Percentiles rank a stretch among this genome's conserved stretches.
Evolutionary conservation across 2,797 vertebrate species (phyloP).

Genomic region (Enteromius fasciolatus): DNA sequence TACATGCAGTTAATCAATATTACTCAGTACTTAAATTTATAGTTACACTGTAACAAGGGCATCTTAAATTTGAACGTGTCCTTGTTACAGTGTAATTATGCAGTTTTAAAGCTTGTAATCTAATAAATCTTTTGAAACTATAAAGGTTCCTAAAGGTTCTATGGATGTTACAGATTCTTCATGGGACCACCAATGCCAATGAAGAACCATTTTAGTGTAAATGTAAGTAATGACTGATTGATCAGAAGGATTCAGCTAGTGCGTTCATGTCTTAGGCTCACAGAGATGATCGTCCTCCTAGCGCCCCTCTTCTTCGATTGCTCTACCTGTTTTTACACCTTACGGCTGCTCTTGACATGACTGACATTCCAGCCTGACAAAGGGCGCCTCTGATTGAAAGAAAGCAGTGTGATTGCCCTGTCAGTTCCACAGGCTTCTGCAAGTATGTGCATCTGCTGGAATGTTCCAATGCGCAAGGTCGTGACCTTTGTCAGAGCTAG

Average conservation of each 20-base stretch:
- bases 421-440: slow-evolving; percentile 55
- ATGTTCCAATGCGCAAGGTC: slow-evolving; percentile 48
- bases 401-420: slow-evolving; percentile 51
- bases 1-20: background rate
- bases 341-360: slow-evolving; percentile 58
- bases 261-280: slow-evolving; percentile 33
- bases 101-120: too few species aligned
- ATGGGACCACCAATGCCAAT: background rate
- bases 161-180: background rate
- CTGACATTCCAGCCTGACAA: slow-evolving; percentile 58
- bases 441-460: slow-evolving; percentile 45
- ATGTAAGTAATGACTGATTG: background rate
- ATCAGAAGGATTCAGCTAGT: slow-evolving; percentile 10
- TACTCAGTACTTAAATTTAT: background rate
- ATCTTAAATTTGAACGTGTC: too few species aligned
- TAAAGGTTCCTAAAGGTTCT: background rate
- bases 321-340: slow-evolving; percentile 61
- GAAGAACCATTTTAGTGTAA: background rate
- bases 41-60: too few species aligned
- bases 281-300: slow-evolving; percentile 24
- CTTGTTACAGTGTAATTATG: too few species aligned
- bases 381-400: slow-evolving; percentile 56
- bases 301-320: slow-evolving; percentile 11
- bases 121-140: background rate
- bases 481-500: slow-evolving; percentile 57